Conservation (phyloP, 1,140 invertebrate genomes). For the Marisa cornuarietis region DNA sequence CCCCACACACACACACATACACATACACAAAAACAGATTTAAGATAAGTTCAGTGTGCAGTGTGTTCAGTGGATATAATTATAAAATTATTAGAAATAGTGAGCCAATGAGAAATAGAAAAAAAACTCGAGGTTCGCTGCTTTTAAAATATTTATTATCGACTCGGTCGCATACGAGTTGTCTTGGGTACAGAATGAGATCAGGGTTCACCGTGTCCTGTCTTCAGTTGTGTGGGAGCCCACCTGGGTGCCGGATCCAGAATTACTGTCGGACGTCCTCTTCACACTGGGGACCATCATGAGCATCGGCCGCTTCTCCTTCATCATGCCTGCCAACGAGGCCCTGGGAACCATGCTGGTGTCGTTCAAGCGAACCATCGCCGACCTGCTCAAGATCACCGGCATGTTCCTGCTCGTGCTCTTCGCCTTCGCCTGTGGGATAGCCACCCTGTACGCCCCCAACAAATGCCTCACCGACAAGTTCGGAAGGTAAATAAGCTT, state of each 20-base stretch:
- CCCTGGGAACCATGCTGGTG: constrained; percentile 53
- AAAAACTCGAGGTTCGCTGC: too few species aligned
- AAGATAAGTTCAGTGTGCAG: too few species aligned
- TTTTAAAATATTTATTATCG: too few species aligned
- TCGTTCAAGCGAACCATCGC: constrained; percentile 45
- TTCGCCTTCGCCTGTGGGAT: constrained; percentile 50
- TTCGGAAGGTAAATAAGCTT: constrained; percentile 37
- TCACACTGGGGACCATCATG: constrained; percentile 48
- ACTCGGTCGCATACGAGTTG: too few species aligned
- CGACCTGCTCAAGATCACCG: constrained; percentile 44
- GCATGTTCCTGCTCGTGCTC: constrained; percentile 50
- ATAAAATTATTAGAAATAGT: too few species aligned
- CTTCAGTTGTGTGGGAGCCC: constrained; percentile 44
- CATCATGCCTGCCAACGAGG: constrained; percentile 55
- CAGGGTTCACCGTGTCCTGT: background rate
- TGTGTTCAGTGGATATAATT: too few species aligned
- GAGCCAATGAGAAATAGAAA: too few species aligned
- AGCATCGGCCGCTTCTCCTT: constrained; percentile 49
- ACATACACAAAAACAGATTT: too few species aligned
- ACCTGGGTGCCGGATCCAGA: constrained; percentile 50
- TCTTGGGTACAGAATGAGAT: too few species aligned
- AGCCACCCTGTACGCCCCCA: constrained; percentile 44
- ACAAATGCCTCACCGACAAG: constrained; percentile 36
- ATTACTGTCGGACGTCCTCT: constrained; percentile 47
- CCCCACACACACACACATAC: too few species aligned